A percentile compares a stretch with the other conserved stretches of the same genome.
Conservation (phyloP, 2,113 vertebrate genomes). For the Myotis brandtii region DNA sequence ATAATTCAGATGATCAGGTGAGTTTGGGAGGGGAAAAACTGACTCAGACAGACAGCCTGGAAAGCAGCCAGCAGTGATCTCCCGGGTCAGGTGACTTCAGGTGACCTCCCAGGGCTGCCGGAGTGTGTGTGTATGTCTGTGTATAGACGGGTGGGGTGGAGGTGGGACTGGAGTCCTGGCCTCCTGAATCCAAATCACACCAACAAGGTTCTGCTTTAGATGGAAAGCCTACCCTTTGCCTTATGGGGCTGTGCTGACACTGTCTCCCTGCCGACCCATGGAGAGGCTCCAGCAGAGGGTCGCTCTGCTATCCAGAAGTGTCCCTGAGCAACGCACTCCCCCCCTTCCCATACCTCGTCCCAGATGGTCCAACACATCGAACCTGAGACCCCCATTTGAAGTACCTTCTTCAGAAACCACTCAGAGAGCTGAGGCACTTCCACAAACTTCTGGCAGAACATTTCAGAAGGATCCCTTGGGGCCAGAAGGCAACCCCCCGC, state of each 20-base stretch:
- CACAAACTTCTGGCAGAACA: background rate
- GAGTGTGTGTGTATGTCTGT: background rate
- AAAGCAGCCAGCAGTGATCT: background rate
- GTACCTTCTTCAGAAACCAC: background rate
- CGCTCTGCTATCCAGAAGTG: background rate
- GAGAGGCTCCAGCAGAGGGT: too few species aligned
- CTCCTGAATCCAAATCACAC: background rate
- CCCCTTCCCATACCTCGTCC: accelerated
- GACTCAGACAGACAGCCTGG: background rate
- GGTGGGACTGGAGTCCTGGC: accelerated
- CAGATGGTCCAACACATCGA: background rate
- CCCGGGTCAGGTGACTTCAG: background rate
- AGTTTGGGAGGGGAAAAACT: background rate
- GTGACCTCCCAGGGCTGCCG: accelerated
- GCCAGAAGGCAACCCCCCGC: background rate
- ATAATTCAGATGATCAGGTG: background rate
- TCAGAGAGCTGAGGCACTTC: background rate
- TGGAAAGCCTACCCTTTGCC: background rate
- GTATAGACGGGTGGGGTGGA: background rate
- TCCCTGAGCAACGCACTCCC: accelerated
- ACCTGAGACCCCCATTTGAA: background rate
- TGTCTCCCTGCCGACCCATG: background rate
- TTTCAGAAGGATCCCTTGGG: background rate
- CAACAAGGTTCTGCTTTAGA: background rate
- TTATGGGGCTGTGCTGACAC: background rate